Conservation (phyloP, 2,888 invertebrate species). For the Thyatira batis region DNA sequence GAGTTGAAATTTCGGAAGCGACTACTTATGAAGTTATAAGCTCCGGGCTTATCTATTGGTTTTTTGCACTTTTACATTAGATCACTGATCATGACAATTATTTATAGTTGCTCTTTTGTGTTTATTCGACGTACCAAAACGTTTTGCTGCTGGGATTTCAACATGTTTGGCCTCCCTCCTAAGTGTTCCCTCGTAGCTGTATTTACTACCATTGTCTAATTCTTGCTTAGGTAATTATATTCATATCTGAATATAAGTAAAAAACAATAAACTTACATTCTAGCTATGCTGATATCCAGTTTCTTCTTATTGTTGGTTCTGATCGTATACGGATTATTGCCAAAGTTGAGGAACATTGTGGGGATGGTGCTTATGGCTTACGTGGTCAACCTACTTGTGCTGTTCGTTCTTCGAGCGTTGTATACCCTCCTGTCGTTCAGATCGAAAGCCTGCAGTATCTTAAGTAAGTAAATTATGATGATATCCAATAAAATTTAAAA, state of each 20-base stretch:
- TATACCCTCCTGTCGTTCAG: background rate
- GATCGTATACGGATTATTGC: conserved; percentile 41
- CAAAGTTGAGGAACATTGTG: conserved; percentile 38
- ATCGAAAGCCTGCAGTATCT: conserved; percentile 2
- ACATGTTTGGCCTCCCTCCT: too few species aligned
- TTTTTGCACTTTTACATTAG: too few species aligned
- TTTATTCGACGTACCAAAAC: too few species aligned
- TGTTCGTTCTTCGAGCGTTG: conserved; percentile 24
- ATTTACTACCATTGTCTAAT: too few species aligned
- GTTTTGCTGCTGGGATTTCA: too few species aligned
- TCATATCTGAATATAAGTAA: background rate
- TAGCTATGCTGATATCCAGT: conserved; percentile 38
- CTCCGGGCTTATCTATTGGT: too few species aligned
- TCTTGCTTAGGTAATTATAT: too few species aligned
- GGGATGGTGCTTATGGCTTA: conserved; percentile 45
- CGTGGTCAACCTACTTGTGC: conserved; percentile 31
- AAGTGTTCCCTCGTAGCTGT: too few species aligned
- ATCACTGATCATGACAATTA: too few species aligned
- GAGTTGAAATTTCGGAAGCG: background rate
- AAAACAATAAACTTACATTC: conserved; percentile 13
- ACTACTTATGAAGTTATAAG: background rate
- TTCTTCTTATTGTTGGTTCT: conserved; percentile 44
- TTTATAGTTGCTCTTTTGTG: too few species aligned
- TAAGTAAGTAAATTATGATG: conserved; percentile 8
- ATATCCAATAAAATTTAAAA: background rate